Evolutionary conservation across 2,797 vertebrate species (phyloP).

Genomic region (Orestias chungarensis): DNA sequence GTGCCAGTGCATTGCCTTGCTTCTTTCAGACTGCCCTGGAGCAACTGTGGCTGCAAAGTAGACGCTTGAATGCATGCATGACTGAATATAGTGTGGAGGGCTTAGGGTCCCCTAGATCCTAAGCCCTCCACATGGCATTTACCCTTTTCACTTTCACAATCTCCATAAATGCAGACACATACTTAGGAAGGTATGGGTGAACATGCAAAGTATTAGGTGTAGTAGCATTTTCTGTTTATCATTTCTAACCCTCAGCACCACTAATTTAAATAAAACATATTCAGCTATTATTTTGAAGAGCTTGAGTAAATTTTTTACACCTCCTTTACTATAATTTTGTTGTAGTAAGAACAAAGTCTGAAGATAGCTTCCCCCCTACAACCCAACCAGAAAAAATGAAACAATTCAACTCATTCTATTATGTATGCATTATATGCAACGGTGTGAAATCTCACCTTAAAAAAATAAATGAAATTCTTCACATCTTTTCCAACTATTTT

Average conservation of each 20-base stretch:
- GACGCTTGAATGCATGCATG: too few species aligned
- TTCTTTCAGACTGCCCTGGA: too few species aligned
- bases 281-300: neutral
- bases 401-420: neutral
- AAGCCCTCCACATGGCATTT: too few species aligned
- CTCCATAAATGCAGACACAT: too few species aligned
- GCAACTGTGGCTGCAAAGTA: too few species aligned
- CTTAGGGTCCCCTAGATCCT: too few species aligned
- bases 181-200: neutral
- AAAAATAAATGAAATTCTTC: constrained; percentile 22
- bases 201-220: neutral
- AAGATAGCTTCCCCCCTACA: too few species aligned
- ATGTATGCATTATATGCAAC: constrained; percentile 7
- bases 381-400: neutral
- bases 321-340: neutral
- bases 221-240: neutral
- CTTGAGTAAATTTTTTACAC: neutral
- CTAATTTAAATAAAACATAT: neutral
- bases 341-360: neutral
- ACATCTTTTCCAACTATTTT: constrained; percentile 31
- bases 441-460: constrained; percentile 1
- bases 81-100: too few species aligned
- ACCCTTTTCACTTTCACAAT: too few species aligned
- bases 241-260: neutral
- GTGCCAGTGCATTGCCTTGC: too few species aligned